Evolutionary conservation across 2,797 vertebrate species (phyloP).

Genomic region (Sebastes taczanowskii): DNA sequence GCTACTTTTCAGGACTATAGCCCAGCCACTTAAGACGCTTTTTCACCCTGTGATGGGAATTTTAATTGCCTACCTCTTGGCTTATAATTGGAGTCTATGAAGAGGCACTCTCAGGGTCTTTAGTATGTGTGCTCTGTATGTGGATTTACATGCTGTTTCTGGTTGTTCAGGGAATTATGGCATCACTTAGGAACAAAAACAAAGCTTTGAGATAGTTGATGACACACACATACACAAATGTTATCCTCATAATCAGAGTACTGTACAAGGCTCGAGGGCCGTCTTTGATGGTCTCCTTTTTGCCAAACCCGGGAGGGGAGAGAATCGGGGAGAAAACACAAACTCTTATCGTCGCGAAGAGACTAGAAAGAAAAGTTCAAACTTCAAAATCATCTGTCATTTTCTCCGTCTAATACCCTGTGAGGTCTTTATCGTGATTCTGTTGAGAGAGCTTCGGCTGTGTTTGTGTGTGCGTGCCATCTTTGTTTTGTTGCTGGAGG

Average conservation of each 20-base stretch:
- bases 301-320: background rate
- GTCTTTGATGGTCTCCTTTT: slow-evolving; percentile 32
- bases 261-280: slow-evolving; percentile 17
- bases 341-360: slow-evolving; percentile 9
- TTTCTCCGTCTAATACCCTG: slow-evolving; percentile 1
- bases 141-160: slow-evolving; percentile 44
- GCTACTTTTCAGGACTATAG: slow-evolving; percentile 76
- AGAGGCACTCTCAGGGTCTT: slow-evolving; percentile 61
- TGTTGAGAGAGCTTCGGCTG: slow-evolving; percentile 5
- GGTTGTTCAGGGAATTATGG: slow-evolving; percentile 36
- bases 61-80: slow-evolving; percentile 78
- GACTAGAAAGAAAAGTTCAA: slow-evolving; percentile 21
- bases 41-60: slow-evolving; percentile 77
- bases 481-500: slow-evolving; percentile 25
- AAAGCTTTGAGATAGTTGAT: slow-evolving; percentile 35
- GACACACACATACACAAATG: slow-evolving; percentile 1
- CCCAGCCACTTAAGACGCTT: slow-evolving; percentile 76
- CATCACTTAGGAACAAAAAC: slow-evolving; percentile 33
- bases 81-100: slow-evolving; percentile 77
- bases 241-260: slow-evolving; percentile 41
- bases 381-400: slow-evolving; percentile 17
- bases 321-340: slow-evolving; percentile 25
- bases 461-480: slow-evolving; percentile 5
- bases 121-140: slow-evolving; percentile 46
- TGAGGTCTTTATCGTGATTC: slow-evolving; percentile 34